These are phyloP conservation scores for Thereuonema tuberculata DNA, from an alignment of 1,140 invertebrate species.

Conservation along the genomic window DNA sequence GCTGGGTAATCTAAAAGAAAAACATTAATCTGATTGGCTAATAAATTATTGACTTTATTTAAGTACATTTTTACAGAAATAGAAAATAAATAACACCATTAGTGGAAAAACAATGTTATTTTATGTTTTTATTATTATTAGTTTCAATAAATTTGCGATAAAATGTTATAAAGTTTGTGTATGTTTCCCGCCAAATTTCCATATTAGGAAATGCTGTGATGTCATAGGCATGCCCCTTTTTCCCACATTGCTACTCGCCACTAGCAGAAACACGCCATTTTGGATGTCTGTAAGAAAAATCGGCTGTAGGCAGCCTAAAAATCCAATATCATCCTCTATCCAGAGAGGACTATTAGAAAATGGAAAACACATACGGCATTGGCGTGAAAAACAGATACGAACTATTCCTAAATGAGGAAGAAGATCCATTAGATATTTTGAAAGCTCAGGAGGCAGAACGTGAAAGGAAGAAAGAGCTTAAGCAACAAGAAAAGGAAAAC, in stretches of 20 bases:
- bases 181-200: constrained; percentile 8
- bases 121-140: background rate
- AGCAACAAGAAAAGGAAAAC: constrained; percentile 49
- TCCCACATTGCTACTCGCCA: background rate
- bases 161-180: background rate
- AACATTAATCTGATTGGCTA: no score
- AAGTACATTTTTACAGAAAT: no score
- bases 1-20: background rate
- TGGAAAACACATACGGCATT: constrained; percentile 88
- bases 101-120: no score
- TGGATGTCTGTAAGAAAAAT: constrained; percentile 23
- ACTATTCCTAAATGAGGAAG: constrained; percentile 65
- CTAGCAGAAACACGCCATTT: constrained; percentile 30
- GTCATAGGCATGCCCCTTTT: background rate
- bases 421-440: constrained; percentile 77
- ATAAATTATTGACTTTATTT: no score
- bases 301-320: constrained; percentile 27
- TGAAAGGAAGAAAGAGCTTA: constrained; percentile 18
- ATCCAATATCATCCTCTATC: constrained; percentile 34
- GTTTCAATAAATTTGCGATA: background rate
- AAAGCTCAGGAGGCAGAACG: constrained; percentile 61
- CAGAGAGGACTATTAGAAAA: constrained; percentile 35
- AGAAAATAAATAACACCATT: no score
- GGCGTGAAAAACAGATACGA: constrained; percentile 82
- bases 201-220: constrained; percentile 17